Percentiles rank a stretch among this genome's conserved stretches.
These are phyloP conservation scores for Copsychus sechellarum DNA, from an alignment of 2,113 vertebrate species.

Conservation along the genomic window DNA sequence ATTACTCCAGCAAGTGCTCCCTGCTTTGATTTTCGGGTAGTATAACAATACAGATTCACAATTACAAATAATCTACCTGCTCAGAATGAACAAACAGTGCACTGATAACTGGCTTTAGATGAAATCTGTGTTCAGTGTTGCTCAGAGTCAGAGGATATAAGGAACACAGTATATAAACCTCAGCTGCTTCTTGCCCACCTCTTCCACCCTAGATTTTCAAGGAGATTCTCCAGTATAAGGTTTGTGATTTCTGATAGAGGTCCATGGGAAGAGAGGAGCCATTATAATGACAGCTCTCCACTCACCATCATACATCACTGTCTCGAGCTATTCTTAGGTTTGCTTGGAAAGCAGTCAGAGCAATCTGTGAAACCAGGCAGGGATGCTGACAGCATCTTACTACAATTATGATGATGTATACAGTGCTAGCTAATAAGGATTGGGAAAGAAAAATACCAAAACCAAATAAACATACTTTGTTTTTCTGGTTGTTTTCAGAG, in stretches of 20 bases:
- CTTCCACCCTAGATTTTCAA: not conserved
- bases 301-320: slow-evolving; percentile 24
- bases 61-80: not conserved
- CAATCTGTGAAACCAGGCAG: slow-evolving; percentile 34
- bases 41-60: slow-evolving; percentile 11
- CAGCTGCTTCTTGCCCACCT: not conserved
- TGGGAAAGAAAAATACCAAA: not conserved
- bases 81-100: not conserved
- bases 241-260: not conserved
- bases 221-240: not conserved
- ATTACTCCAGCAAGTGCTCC: not conserved
- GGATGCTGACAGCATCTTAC: slow-evolving; percentile 51
- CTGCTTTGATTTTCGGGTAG: not conserved
- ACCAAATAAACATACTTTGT: not conserved
- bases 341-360: slow-evolving; percentile 52
- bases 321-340: slow-evolving; percentile 46
- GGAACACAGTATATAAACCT: not conserved
- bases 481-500: not conserved
- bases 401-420: slow-evolving; percentile 32
- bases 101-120: not conserved
- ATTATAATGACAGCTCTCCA: not conserved
- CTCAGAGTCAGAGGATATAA: not conserved
- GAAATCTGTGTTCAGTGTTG: not conserved
- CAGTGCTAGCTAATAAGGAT: slow-evolving; percentile 2
- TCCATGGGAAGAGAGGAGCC: not conserved